phyloP scores from a whole-genome alignment of 2,888 invertebrate genomes.

The Pammene aurita region DNA sequence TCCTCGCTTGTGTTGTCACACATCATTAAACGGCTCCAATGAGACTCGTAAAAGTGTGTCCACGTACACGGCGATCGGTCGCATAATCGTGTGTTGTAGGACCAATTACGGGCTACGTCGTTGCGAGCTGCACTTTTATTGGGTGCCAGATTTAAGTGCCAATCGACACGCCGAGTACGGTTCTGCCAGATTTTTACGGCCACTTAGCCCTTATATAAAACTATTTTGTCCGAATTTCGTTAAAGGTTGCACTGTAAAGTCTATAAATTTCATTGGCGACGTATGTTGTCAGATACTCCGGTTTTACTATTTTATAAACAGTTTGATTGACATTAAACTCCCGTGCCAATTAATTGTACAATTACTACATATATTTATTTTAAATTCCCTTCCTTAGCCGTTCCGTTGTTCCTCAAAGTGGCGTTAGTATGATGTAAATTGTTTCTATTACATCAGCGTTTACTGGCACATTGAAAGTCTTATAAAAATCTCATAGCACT shows the following conservation, averaged over 20 bases:
- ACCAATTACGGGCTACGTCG: conserved; percentile 77
- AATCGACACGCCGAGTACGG: conserved; percentile 73
- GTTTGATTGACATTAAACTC: not conserved
- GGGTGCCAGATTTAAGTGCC: conserved; percentile 82
- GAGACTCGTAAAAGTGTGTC: conserved; percentile 76
- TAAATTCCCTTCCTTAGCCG: no score
- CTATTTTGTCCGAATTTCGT: conserved; percentile 34
- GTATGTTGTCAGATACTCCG: not conserved
- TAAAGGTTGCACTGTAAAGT: conserved; percentile 1
- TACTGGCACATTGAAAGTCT: conserved; percentile 2
- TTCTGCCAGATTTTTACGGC: conserved; percentile 74
- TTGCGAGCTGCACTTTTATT: conserved; percentile 77
- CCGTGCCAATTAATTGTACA: not conserved
- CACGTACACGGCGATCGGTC: conserved; percentile 58
- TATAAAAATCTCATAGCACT: conserved; percentile 15
- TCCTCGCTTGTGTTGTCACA: conserved; percentile 71
- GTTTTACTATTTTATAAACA: not conserved
- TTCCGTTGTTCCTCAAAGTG: no score
- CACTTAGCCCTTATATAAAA: conserved; percentile 60
- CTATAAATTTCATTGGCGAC: conserved; percentile 9
- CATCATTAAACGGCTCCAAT: conserved; percentile 79
- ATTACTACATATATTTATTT: no score
- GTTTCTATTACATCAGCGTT: not conserved
- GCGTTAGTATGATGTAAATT: no score
- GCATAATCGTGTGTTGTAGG: conserved; percentile 68